These are phyloP conservation scores for Gephyroberyx darwinii DNA, from an alignment of 2,797 vertebrate genomes.

Conservation along the genomic window DNA sequence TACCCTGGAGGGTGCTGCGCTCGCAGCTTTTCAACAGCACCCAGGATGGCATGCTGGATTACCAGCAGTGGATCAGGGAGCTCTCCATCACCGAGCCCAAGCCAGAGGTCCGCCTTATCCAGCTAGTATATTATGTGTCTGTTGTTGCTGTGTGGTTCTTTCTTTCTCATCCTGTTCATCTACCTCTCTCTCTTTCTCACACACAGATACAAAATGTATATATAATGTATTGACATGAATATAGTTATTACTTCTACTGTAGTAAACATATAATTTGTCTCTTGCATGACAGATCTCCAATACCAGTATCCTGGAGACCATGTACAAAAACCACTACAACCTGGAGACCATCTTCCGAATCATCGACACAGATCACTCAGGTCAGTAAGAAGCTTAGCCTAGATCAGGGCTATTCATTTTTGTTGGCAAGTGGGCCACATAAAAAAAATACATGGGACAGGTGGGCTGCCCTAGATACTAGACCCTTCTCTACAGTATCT, in stretches of 20 bases:
- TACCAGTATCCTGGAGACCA: constrained; percentile 88
- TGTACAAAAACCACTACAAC: constrained; percentile 93
- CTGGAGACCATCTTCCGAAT: constrained; percentile 95
- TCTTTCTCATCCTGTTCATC: background rate
- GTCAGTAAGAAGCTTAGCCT: constrained; percentile 72
- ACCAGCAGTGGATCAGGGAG: constrained; percentile 87
- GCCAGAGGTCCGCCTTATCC: constrained; percentile 74
- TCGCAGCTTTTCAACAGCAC: constrained; percentile 84
- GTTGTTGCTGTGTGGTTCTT: background rate
- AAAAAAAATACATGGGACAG: too few relatives aligned
- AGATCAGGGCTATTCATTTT: too few relatives aligned
- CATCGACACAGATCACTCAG: constrained; percentile 94
- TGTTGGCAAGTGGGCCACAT: too few relatives aligned
- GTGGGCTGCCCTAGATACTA: background rate
- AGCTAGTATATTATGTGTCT: background rate
- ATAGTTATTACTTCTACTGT: background rate
- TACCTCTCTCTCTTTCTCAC: too few relatives aligned
- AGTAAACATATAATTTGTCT: background rate
- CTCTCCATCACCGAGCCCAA: constrained; percentile 85
- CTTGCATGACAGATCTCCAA: constrained; percentile 76
- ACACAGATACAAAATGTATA: background rate
- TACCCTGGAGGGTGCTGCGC: constrained; percentile 92
- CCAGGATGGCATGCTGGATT: constrained; percentile 78
- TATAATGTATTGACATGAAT: background rate
- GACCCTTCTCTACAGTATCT: background rate